phyloP scores from a whole-genome alignment of 2,888 invertebrate genomes.

The Alsophila aescularia region DNA sequence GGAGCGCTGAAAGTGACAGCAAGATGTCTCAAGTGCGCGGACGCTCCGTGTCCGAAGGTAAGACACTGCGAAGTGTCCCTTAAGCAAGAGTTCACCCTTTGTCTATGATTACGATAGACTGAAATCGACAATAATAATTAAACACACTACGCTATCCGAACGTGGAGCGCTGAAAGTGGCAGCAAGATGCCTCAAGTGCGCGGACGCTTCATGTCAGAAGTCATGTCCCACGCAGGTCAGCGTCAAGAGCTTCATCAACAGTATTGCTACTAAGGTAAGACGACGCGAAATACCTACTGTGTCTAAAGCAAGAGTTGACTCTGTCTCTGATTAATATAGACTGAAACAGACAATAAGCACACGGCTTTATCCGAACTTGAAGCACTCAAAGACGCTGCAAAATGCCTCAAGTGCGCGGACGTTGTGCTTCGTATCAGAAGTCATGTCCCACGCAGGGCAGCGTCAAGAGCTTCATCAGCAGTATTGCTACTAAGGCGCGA shows the following conservation, averaged over 20 bases:
- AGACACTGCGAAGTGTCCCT: background rate
- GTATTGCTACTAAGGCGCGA: conserved; percentile 98
- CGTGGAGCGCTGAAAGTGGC: conserved; percentile 96
- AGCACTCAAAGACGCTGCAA: conserved; percentile 94
- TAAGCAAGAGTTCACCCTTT: too few species aligned
- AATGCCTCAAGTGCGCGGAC: conserved; percentile 96
- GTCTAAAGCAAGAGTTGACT: too few species aligned
- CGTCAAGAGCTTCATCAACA: conserved; percentile 97
- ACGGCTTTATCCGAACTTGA: conserved; percentile 98
- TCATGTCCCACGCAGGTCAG: conserved; percentile 99
- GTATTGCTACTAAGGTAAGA: conserved; percentile 96
- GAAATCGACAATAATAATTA: too few species aligned
- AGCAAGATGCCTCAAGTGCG: conserved; percentile 94
- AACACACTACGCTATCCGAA: conserved; percentile 98
- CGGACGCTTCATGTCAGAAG: conserved; percentile 99
- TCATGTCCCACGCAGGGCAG: conserved; percentile 99
- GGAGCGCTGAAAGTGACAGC: conserved; percentile 96
- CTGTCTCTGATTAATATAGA: too few species aligned
- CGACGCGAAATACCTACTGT: too few species aligned
- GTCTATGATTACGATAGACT: too few species aligned
- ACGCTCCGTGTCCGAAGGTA: conserved; percentile 98
- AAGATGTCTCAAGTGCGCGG: conserved; percentile 95
- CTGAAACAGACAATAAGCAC: too few species aligned
- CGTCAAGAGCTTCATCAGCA: conserved; percentile 97
- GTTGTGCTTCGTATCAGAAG: conserved; percentile 99